Percentiles rank a stretch among this genome's conserved stretches.
Evolutionary conservation across 2,797 vertebrate species (phyloP).

Genomic region (Acrocephalus scirpaceus): DNA sequence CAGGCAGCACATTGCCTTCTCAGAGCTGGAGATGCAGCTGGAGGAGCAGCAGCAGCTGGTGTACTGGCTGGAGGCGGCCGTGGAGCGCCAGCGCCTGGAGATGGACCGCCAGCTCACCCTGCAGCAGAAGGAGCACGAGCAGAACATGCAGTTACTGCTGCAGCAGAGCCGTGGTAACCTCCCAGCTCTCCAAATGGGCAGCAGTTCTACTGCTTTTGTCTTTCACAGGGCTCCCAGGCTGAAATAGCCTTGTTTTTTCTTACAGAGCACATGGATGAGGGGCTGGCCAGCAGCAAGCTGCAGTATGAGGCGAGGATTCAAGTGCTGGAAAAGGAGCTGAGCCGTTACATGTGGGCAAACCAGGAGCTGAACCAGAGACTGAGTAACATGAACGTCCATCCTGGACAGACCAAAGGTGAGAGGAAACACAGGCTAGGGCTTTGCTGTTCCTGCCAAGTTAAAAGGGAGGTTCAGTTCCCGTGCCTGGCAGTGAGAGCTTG

Average conservation of each 20-base stretch:
- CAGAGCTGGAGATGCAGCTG: slow-evolving; percentile 92
- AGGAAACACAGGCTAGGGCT: neutral
- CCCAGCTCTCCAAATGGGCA: neutral
- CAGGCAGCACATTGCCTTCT: slow-evolving; percentile 89
- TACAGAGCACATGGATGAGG: slow-evolving; percentile 92
- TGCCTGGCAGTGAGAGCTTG: neutral
- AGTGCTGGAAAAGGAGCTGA: slow-evolving; percentile 88
- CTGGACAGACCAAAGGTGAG: slow-evolving; percentile 75
- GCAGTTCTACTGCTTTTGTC: neutral
- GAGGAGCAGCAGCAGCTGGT: slow-evolving; percentile 92
- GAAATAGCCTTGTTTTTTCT: neutral
- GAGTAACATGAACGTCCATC: slow-evolving; percentile 65
- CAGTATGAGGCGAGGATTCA: slow-evolving; percentile 92
- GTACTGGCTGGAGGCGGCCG: slow-evolving; percentile 89
- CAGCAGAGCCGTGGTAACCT: slow-evolving; percentile 89
- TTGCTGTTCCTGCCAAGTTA: neutral
- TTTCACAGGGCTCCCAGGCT: neutral
- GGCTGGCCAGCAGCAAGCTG: slow-evolving; percentile 87
- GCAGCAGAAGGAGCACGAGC: slow-evolving; percentile 94
- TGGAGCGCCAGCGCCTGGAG: slow-evolving; percentile 91
- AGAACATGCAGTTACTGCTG: slow-evolving; percentile 89
- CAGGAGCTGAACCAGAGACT: slow-evolving; percentile 89
- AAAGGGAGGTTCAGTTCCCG: neutral
- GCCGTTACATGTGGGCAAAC: slow-evolving; percentile 84
- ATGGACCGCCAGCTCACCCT: slow-evolving; percentile 93